Evolutionary conservation across 2,888 invertebrate genomes (phyloP).

Genomic region (Ectemnius cavifrons): DNA sequence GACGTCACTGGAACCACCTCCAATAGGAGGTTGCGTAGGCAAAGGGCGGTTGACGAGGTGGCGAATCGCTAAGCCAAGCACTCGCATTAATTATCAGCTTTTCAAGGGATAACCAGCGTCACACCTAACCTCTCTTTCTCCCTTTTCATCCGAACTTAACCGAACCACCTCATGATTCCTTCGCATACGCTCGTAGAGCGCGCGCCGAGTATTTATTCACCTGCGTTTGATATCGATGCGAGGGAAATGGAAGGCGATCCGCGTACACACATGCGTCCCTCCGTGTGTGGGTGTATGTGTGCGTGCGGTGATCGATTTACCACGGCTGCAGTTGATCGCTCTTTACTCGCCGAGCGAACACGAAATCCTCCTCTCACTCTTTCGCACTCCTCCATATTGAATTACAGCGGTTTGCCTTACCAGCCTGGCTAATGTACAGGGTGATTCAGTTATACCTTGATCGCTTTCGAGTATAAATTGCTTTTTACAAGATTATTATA

Average conservation of each 20-base stretch:
- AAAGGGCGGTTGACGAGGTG: constrained; percentile 17
- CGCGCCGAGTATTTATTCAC: constrained; percentile 8
- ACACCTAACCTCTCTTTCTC: background rate
- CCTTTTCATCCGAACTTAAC: background rate
- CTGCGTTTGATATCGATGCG: background rate
- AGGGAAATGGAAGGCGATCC: constrained; percentile 6
- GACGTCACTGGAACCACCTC: constrained; percentile 51
- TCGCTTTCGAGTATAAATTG: too few relatives aligned
- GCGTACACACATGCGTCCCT: too few relatives aligned
- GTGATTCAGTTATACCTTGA: too few relatives aligned
- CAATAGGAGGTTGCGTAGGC: constrained; percentile 31
- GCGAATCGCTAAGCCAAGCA: constrained; percentile 19
- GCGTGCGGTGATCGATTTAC: constrained; percentile 30
- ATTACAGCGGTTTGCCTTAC: constrained; percentile 26
- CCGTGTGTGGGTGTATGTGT: background rate
- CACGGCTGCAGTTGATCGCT: constrained; percentile 20
- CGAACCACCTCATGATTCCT: too few relatives aligned
- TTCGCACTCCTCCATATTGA: constrained; percentile 3
- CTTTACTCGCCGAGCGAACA: background rate
- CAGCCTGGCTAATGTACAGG: too few relatives aligned
- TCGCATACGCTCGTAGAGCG: too few relatives aligned
- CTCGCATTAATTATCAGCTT: too few relatives aligned
- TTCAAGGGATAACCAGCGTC: constrained; percentile 19
- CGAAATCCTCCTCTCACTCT: background rate
- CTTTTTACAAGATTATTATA: too few relatives aligned